phyloP scores from a whole-genome alignment of 1,140 invertebrate species.

The Manduca sexta region DNA sequence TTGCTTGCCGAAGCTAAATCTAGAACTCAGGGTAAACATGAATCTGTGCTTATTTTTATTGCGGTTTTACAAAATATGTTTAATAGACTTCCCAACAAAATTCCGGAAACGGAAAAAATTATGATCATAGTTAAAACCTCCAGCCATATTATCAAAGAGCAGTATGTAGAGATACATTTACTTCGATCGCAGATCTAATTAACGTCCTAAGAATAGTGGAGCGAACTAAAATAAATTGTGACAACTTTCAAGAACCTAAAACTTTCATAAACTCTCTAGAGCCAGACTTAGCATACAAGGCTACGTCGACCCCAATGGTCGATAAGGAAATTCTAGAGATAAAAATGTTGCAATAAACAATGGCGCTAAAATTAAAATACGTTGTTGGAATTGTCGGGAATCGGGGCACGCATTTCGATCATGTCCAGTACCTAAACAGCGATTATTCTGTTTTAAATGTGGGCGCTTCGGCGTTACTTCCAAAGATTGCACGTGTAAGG shows the following conservation, averaged over 20 bases:
- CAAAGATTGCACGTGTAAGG: slow-evolving; percentile 15
- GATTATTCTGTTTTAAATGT: slow-evolving; percentile 23
- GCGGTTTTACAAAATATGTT: slow-evolving; percentile 41
- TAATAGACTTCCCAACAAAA: slow-evolving; percentile 23
- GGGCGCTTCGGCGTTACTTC: slow-evolving; percentile 19
- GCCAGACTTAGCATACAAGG: slow-evolving; percentile 15
- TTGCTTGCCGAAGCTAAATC: slow-evolving; percentile 33
- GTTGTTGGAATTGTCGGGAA: slow-evolving; percentile 23
- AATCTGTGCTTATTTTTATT: slow-evolving; percentile 28
- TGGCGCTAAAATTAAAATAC: slow-evolving; percentile 3
- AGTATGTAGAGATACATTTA: slow-evolving; percentile 21
- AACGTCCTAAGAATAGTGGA: slow-evolving; percentile 16
- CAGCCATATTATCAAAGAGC: slow-evolving; percentile 32
- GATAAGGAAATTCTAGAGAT: background rate
- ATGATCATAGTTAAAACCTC: slow-evolving; percentile 33
- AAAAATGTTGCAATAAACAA: background rate
- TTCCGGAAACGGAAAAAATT: slow-evolving; percentile 24
- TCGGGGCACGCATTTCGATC: slow-evolving; percentile 15
- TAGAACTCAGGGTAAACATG: slow-evolving; percentile 29
- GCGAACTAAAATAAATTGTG: slow-evolving; percentile 20
- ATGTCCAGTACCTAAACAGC: slow-evolving; percentile 20
- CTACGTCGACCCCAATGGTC: too few species aligned
- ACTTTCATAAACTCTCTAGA: slow-evolving; percentile 11
- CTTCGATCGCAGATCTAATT: slow-evolving; percentile 14
- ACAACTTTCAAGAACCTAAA: slow-evolving; percentile 15